Evolutionary conservation across 2,888 invertebrate genomes (phyloP), one percentile per base, ranked within the genome.

Genomic region (Spodoptera littoralis): DNA sequence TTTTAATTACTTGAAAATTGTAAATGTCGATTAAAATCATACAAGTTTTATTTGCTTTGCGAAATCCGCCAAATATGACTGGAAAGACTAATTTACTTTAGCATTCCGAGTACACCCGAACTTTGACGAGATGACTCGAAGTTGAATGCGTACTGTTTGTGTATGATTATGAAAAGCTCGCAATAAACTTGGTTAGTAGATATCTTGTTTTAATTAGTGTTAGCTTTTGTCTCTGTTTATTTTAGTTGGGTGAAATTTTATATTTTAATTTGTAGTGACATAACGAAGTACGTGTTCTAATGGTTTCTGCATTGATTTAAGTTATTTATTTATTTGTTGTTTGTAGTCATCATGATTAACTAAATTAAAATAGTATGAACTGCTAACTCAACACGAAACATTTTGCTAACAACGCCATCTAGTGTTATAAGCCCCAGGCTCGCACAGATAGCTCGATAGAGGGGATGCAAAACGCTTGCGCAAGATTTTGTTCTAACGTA

Each of bases 31-130:
- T 73, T 70, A 64, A 73, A 72, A 65, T 66, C 64, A 70, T 55
- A 70, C 42, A 67, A 70, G 50, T 76, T 76, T 43, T 76, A 63
- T 73, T 79, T 76, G 52, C 50, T 54, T 47, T 58, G 61, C 49
- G 47, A 57, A 65, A 77, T 65, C 62, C 61, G 24, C 43, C 52
- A 72, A 74, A 79, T 56, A 68, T 60, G 59, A 74, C 56, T 64
- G 24, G 51, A 61, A 79, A 72, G 56, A 70, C 59, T 49, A 78
- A 72, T 78, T 72, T 63, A 61, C 62, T 67, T 61, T 62, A 79
- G 79, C 57, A 60, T 64, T 8, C 63, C 60, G 47, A 70, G 41
- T 24, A 48, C 50, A 2, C 13, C 24, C 64, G 50, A 76, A 76
- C 43, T 79, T 73, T 66, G 46, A 48, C 63, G 55, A 70, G 24